Conservation (phyloP, 2,888 invertebrate species). For the Cremastobaeus sp. region DNA sequence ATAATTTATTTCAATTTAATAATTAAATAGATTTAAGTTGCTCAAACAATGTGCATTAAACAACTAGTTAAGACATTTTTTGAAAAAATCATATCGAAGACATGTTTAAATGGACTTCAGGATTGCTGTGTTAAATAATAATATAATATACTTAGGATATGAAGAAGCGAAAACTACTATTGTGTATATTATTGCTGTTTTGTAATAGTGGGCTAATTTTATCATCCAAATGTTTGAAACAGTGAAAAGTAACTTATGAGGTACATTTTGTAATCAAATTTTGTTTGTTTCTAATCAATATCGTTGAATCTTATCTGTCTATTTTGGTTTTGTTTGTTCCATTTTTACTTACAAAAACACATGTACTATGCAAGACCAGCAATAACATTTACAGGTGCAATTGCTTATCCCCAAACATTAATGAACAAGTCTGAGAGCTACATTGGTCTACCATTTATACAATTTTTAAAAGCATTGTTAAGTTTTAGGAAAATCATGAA, state of each 20-base stretch:
- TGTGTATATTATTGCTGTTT: slow-evolving; percentile 29
- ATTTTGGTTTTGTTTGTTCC: too few species aligned
- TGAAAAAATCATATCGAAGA: slow-evolving; percentile 35
- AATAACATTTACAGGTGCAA: slow-evolving; percentile 50
- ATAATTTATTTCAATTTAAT: slow-evolving; percentile 12
- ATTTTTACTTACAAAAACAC: not conserved
- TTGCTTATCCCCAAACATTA: slow-evolving; percentile 50
- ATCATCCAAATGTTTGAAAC: too few species aligned
- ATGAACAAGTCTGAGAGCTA: slow-evolving; percentile 51
- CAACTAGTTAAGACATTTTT: slow-evolving; percentile 9
- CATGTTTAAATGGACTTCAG: slow-evolving; percentile 56
- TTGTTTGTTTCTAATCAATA: too few species aligned
- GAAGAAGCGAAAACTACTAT: slow-evolving; percentile 33
- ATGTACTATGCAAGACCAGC: not conserved
- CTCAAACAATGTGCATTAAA: slow-evolving; percentile 39
- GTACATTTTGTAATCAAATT: too few species aligned
- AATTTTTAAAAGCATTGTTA: slow-evolving; percentile 31
- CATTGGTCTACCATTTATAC: slow-evolving; percentile 48
- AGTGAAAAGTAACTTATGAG: too few species aligned
- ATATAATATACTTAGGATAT: slow-evolving; percentile 42
- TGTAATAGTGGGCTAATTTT: too few species aligned
- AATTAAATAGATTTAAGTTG: too few species aligned
- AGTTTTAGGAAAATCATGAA: slow-evolving; percentile 28
- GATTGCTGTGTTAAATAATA: slow-evolving; percentile 51
- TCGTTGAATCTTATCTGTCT: too few species aligned